Conservation (phyloP, 2,113 vertebrate genomes). For the Menura novaehollandiae region DNA sequence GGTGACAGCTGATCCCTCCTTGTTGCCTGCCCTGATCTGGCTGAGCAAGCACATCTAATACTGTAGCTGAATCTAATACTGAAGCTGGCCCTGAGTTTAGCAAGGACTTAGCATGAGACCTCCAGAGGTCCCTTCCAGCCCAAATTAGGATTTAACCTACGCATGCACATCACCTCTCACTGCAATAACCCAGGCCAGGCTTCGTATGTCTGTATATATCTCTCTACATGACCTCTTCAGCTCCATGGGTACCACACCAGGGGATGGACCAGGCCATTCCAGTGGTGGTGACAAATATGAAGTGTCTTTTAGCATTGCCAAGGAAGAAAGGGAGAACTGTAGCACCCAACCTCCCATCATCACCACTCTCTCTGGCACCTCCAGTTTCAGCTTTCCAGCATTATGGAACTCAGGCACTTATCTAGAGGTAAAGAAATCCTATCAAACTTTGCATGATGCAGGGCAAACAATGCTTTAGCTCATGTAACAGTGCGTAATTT, state of each 20-base stretch:
- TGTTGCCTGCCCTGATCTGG: neutral
- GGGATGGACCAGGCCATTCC: neutral
- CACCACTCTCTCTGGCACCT: neutral
- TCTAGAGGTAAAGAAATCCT: neutral
- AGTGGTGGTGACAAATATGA: neutral
- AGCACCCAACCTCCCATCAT: neutral
- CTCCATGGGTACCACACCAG: neutral
- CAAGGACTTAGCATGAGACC: neutral
- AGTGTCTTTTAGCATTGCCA: neutral
- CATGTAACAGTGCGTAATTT: neutral
- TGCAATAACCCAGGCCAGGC: neutral
- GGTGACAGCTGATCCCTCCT: neutral
- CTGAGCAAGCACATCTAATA: neutral
- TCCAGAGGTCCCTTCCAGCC: neutral
- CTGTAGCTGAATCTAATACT: neutral
- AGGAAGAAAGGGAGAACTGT: neutral
- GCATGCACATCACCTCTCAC: neutral
- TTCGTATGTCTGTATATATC: accelerated
- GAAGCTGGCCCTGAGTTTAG: neutral
- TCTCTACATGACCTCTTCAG: neutral
- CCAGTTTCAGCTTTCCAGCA: neutral
- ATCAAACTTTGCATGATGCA: neutral
- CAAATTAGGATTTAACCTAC: neutral
- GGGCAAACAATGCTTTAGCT: neutral
- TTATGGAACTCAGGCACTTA: neutral